Evolutionary conservation across 2,888 invertebrate species (phyloP), one percentile per base, ranked within the genome.

Genomic region (Lasioglossum lativentre): DNA sequence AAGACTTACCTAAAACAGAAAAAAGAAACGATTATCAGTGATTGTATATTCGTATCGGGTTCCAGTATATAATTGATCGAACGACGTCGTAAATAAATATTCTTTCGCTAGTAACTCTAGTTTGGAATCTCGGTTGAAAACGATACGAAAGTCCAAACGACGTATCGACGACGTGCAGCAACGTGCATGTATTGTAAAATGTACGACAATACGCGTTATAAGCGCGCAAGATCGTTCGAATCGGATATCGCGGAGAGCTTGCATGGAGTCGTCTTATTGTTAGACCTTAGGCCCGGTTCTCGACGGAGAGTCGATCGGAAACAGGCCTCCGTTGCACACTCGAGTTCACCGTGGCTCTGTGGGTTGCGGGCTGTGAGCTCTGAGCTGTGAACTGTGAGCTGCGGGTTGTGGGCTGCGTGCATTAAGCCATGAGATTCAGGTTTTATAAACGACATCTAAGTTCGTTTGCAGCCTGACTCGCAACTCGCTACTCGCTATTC

Each of bases 1-100:
- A 68, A 68, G 68, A 68, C 68, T 68, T 68, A 68, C 68, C 68
- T 68, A 23, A 68, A 68, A 68, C 68, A 68, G 38, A 68, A 68
- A 45, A 68, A 68, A 38, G 38, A 40, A 68, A 68, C 12, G 19
- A 68, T 38, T 68, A n/a, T 68, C 34, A 38, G 12, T 40, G 34
- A 68, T 68, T 38, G 66, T 4, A 45, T 23, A n/a, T 1, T 68
- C 68, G 19, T 23, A 34, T 66, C 6, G 66, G 8, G 5, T 30
- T 30, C 16, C 3, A 1, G 2, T 19, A 0, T 19, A 0, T 34
- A 8, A 34, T 66, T 10, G 3, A 34, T 66, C 16, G 30, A 59
- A 59, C 27, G 27, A 27, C 14, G 8, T 23, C 8, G 12, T 1
- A n/a, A 56, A 1, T 1, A 12, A 56, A 1, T 4, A n/a, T 56